phyloP scores from a whole-genome alignment of 2,113 vertebrate species.

The Nycticorax nycticorax region DNA sequence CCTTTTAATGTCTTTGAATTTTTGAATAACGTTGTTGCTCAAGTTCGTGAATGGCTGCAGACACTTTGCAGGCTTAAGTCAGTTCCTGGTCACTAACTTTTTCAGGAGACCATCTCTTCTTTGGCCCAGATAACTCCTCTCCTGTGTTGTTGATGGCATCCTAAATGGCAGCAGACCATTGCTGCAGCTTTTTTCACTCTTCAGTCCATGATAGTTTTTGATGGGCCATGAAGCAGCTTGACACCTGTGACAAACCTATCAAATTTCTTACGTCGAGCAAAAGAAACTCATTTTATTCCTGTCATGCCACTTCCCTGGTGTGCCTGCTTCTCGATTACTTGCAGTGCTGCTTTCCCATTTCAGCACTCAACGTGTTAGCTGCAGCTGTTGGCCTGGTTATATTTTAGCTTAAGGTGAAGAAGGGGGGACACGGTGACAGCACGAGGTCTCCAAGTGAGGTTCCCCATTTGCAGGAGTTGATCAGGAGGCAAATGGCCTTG shows the following conservation, averaged over 20 bases:
- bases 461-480: background rate
- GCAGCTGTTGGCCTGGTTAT: background rate
- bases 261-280: background rate
- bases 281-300: background rate
- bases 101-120: background rate
- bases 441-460: background rate
- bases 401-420: background rate
- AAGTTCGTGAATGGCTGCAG: background rate
- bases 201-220: background rate
- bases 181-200: background rate
- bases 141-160: background rate
- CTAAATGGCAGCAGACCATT: background rate
- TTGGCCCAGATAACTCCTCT: background rate
- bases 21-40: background rate
- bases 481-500: background rate
- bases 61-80: background rate
- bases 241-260: background rate
- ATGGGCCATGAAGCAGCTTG: background rate
- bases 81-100: background rate
- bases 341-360: background rate
- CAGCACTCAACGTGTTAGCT: rapidly evolving
- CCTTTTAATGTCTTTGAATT: background rate
- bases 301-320: background rate
- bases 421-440: background rate
- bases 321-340: background rate